These are phyloP conservation scores for Apaloderma vittatum DNA, from an alignment of 2,113 vertebrate species.

Conservation along the genomic window DNA sequence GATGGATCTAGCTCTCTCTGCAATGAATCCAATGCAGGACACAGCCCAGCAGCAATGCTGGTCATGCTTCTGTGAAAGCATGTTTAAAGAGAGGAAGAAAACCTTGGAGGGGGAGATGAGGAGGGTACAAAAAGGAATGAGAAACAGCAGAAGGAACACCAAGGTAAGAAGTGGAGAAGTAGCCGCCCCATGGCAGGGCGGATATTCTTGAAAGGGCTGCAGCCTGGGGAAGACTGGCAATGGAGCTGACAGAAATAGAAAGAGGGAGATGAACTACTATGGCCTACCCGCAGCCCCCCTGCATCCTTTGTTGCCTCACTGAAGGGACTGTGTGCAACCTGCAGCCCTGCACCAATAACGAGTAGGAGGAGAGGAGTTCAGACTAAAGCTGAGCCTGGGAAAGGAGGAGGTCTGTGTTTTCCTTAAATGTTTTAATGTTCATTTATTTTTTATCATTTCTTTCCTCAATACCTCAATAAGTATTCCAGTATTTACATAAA, in stretches of 20 bases:
- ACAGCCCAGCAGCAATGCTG: too few relatives aligned
- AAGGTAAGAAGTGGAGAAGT: background rate
- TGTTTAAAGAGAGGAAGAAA: background rate
- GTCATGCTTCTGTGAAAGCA: background rate
- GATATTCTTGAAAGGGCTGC: background rate
- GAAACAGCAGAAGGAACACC: background rate
- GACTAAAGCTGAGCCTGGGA: background rate
- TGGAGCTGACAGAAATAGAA: background rate
- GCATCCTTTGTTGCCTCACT: background rate
- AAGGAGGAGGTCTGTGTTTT: background rate
- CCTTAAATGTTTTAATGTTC: background rate
- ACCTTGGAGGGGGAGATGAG: rapidly evolving
- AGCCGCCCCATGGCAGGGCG: background rate
- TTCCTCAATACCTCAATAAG: background rate
- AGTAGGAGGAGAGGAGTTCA: background rate
- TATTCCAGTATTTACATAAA: background rate
- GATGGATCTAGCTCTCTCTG: background rate
- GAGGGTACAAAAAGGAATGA: background rate
- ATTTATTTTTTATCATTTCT: too few relatives aligned
- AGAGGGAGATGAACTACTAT: background rate
- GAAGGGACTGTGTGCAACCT: background rate
- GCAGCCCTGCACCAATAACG: background rate
- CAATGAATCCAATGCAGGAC: rapidly evolving
- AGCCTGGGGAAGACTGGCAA: rapidly evolving
- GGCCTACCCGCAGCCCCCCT: background rate